These are phyloP conservation scores for Pteruthius melanotis DNA, from an alignment of 2,113 vertebrate species.

Conservation along the genomic window DNA sequence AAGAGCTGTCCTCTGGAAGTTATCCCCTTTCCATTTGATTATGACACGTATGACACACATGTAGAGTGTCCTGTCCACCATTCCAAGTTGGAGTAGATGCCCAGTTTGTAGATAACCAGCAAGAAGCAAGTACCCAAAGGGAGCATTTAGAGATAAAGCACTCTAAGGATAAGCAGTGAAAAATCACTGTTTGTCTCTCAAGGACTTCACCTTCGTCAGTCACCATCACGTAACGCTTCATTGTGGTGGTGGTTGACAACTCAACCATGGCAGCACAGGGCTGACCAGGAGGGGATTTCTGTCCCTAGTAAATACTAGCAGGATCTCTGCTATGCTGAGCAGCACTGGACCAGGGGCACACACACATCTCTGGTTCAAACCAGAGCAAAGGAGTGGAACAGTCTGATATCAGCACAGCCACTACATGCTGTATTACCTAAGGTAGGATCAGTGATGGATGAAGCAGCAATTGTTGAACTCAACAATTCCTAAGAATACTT, in stretches of 20 bases:
- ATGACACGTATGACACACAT: not conserved
- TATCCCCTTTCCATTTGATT: not conserved
- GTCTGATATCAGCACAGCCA: not conserved
- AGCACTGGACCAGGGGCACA: not conserved
- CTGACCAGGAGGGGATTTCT: not conserved
- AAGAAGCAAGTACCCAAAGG: not conserved
- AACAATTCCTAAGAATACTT: not conserved
- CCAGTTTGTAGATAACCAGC: not conserved
- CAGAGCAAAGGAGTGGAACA: not conserved
- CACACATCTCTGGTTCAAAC: not conserved
- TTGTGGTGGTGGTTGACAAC: not conserved
- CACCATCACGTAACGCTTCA: not conserved
- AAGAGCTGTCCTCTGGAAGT: not conserved
- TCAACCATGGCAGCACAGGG: not conserved
- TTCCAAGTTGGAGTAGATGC: not conserved
- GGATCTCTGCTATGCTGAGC: not conserved
- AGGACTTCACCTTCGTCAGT: not conserved
- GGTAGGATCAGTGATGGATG: not conserved
- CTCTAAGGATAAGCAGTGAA: not conserved
- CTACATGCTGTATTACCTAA: not conserved
- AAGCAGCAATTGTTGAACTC: not conserved
- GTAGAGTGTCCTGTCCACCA: not conserved
- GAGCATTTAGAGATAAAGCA: not conserved
- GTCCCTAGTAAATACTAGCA: not conserved
- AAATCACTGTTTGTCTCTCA: not conserved